Percentiles rank a stretch among this genome's conserved stretches.
Conservation (phyloP, 2,888 invertebrate genomes). For the Caenorhabditis parvicauda region DNA sequence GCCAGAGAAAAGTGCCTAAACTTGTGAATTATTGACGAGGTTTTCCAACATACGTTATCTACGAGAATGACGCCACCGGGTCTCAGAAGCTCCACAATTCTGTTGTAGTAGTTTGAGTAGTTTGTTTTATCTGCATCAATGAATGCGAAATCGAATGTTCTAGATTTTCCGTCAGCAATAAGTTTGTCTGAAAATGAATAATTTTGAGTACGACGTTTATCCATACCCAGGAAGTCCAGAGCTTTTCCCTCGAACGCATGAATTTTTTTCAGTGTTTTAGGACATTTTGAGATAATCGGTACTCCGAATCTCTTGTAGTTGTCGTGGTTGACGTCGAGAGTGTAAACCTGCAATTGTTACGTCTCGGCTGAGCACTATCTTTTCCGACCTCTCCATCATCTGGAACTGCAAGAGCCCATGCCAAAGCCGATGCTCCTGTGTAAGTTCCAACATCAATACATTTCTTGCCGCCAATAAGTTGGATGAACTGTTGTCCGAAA, state of each 20-base stretch:
- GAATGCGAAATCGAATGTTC: constrained; percentile 52
- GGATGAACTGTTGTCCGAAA: constrained; percentile 46
- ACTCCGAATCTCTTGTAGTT: constrained; percentile 33
- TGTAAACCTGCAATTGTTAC: constrained; percentile 35
- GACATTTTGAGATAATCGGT: constrained; percentile 30
- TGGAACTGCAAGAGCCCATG: constrained; percentile 64
- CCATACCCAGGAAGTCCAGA: constrained; percentile 23
- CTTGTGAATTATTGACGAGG: too few relatives aligned
- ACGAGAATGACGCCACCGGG: constrained; percentile 65
- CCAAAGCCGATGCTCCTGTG: constrained; percentile 64
- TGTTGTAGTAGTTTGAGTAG: constrained; percentile 64
- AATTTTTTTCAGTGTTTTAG: constrained; percentile 29
- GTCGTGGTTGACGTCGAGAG: constrained; percentile 31
- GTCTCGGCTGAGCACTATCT: neutral
- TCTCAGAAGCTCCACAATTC: constrained; percentile 62
- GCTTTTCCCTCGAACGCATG: constrained; percentile 25
- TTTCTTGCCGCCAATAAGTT: constrained; percentile 36
- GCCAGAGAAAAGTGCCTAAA: too few relatives aligned
- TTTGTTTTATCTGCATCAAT: constrained; percentile 64
- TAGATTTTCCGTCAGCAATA: constrained; percentile 43
- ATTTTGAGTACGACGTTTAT: neutral
- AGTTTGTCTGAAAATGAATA: constrained; percentile 40
- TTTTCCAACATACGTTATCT: constrained; percentile 64
- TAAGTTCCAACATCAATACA: constrained; percentile 55
- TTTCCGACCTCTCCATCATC: constrained; percentile 62